These are phyloP conservation scores for Crocodylus rhombifer DNA, from an alignment of 2,797 vertebrate species.

Conservation along the genomic window DNA sequence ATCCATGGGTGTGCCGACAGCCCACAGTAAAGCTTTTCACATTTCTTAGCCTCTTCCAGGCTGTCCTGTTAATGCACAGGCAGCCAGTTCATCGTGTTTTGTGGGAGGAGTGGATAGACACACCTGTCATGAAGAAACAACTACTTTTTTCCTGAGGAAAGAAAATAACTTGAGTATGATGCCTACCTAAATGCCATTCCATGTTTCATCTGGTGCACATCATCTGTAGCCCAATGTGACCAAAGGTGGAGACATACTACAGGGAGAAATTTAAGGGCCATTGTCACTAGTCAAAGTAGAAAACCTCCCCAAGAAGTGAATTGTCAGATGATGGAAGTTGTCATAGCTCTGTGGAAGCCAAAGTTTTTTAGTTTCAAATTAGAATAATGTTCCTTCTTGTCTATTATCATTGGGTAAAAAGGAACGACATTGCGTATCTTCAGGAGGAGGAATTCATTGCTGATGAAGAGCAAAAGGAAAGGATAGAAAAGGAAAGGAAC, in stretches of 20 bases:
- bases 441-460: neutral
- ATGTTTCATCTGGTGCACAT: neutral
- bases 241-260: accelerated
- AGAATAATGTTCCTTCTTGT: neutral
- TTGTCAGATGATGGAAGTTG: neutral
- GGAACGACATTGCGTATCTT: neutral
- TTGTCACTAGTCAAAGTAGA: neutral
- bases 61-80: accelerated
- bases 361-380: neutral
- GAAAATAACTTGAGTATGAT: accelerated
- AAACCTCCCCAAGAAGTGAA: no score
- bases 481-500: neutral
- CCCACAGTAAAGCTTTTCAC: neutral
- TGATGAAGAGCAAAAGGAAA: neutral
- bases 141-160: neutral
- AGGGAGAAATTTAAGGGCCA: neutral
- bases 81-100: neutral
- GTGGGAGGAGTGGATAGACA: neutral
- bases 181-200: neutral
- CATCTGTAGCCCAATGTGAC: neutral
- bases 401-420: neutral
- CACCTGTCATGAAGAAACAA: accelerated
- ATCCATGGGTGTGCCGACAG: conserved; percentile 19
- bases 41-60: neutral
- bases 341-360: neutral